Base-by-base conservation (phyloP, 2,888 invertebrate species). In the Ashinkailepas kermadecensis region DNA sequence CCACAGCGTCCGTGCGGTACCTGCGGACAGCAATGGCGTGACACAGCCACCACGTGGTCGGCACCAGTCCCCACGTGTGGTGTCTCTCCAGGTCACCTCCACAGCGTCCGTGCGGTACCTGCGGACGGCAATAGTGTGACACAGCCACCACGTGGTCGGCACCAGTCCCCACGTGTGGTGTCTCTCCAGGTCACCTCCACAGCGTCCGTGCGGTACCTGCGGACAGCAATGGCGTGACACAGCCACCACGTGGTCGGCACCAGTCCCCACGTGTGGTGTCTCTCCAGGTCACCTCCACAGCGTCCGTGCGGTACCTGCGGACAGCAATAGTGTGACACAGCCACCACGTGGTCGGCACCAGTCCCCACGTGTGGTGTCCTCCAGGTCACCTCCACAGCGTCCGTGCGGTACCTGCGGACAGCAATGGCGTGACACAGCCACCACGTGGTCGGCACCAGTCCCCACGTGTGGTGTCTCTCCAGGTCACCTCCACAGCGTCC, bases 321-420 rank as follows among this genome's bases (percentile, higher is more conserved):
- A 13, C 25, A 12, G 8, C 18, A 64, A 39, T 39, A 39, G 39
- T 39, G 39, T 39, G 39, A 39, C 39, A 39, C 2, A 39, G 4
- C 39, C 39, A 39, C 39, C 39, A 39, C 39, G 39, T 39, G 39
- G 39, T 39, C 39, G n/a, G n/a, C n/a, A n/a, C n/a, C n/a, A n/a
- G n/a, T n/a, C n/a, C n/a, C n/a, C n/a, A n/a, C n/a, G n/a, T n/a
- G n/a, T n/a, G n/a, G n/a, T n/a, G n/a, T n/a, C n/a, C 96, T 90
- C 96, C 96, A 96, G 1, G 92, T 92, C 39, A 95, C 93, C 83
- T 92, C 90, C 3, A 96, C 96, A 86, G 95, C 94, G 87, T 96
- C 96, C 0, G 96, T 96, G 81, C 96, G 90, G 87, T 91, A 89
- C 25, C 67, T 67, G 25, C 25, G 25, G 67, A 13, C 25, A 12